Conservation (phyloP, 2,113 vertebrate species). For the Paracanthobrama guichenoti region DNA sequence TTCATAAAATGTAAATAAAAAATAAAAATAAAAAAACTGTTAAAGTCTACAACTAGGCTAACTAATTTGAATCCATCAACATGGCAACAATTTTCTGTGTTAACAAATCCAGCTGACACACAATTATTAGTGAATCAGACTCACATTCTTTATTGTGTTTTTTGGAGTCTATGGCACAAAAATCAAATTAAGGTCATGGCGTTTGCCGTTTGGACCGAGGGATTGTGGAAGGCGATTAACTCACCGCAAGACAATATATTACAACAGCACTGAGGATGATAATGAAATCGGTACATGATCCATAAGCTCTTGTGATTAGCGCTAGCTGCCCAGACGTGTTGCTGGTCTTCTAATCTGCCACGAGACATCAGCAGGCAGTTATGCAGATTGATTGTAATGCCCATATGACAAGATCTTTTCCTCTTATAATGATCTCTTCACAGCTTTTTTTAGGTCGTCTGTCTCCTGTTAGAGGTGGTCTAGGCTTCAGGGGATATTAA, state of each 20-base stretch:
- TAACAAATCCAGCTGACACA: not conserved
- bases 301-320: slow-evolving; percentile 38
- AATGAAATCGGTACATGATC: slow-evolving; percentile 24
- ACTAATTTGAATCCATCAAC: too few relatives aligned
- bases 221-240: slow-evolving; percentile 37
- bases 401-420: not conserved
- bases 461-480: not conserved
- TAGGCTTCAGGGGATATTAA: not conserved
- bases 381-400: slow-evolving; percentile 3
- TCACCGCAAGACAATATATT: not conserved
- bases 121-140: not conserved
- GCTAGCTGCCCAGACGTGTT: slow-evolving; percentile 12
- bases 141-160: not conserved
- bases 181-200: not conserved
- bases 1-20: not conserved
- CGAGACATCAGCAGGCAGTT: not conserved
- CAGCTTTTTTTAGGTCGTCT: not conserved
- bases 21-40: too few relatives aligned
- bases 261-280: slow-evolving; percentile 11
- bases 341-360: slow-evolving; percentile 14
- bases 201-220: not conserved
- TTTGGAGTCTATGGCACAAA: not conserved
- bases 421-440: not conserved
- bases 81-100: not conserved
- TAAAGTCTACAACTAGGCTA: too few relatives aligned